Base-by-base conservation (phyloP, 2,888 invertebrate species). In the Laothoe populi region DNA sequence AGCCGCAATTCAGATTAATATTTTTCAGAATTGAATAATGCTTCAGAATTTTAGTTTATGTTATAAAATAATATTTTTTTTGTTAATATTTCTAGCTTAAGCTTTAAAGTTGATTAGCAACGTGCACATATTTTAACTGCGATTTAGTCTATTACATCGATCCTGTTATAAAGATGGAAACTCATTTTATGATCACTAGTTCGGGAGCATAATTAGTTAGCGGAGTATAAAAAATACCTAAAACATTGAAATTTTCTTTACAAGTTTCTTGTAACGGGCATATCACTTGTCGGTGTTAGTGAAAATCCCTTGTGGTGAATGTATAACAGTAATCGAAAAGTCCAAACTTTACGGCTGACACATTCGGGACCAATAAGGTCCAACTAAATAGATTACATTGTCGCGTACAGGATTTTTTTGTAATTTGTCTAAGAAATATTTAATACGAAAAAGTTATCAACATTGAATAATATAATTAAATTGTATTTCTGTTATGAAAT, bases 281-380 rank as follows among this genome's bases (percentile, higher is more conserved):
- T 66, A 68, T 70, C 65, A 71, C 59, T 67, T 62, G 53, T 62
- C 40, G 46, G 49, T 59, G 62, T 45, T 35, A 19, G 38, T 60
- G 23, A 48, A 59, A 60, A 48, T 63, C 66, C 65, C 63, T 65
- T 53, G 57, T 63, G 72, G 70, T 68, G 64, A 66, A 64, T 61
- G 63, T 72, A 72, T 74, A 76, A 77, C 74, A 76, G 75, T 76
- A 76, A 79, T 78, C 75, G 70, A 78, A 76, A 71, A 72, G 73
- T 73, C 75, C 73, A 69, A 79, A 74, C 70, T 73, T 69, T 59
- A 45, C 60, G 13, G 26, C 59, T 59, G 23, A 60, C 64, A 66
- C 68, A 66, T 65, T 38, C 26, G 68, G 67, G 69, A 65, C 62
- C 60, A 53, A 57, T 68, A 77, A 75, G 72, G 75, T 79, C 40